Evolutionary conservation across 2,888 invertebrate genomes (phyloP).

Genomic region (Orthosia cruda): DNA sequence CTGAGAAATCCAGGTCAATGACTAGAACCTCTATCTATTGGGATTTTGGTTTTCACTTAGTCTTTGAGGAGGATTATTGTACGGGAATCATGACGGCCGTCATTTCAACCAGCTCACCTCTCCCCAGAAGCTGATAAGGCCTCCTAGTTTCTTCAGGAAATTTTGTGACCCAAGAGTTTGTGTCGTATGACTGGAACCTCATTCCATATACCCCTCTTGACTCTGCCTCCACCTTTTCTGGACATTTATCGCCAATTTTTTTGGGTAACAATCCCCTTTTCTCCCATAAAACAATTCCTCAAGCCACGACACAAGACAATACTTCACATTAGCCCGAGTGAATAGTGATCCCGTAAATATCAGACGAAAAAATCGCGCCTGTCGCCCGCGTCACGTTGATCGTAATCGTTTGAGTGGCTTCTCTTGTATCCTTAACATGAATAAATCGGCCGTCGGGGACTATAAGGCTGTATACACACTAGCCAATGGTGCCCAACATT

Average conservation of each 20-base stretch:
- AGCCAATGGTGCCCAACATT: neutral
- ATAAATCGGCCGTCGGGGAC: conserved; percentile 72
- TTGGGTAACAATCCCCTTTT: neutral
- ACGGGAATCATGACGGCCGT: no score
- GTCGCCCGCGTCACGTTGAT: conserved; percentile 54
- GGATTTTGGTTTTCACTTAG: no score
- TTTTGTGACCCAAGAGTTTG: no score
- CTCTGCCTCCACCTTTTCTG: neutral
- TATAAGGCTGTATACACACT: conserved; percentile 45
- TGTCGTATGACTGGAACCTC: no score
- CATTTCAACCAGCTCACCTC: no score
- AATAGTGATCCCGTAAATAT: conserved; percentile 42
- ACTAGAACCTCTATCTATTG: neutral
- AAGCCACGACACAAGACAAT: conserved; percentile 10
- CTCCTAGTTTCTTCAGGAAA: no score
- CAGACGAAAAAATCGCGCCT: conserved; percentile 56
- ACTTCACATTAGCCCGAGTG: conserved; percentile 31
- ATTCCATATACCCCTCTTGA: neutral
- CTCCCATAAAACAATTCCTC: conserved; percentile 18
- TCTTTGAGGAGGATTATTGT: no score
- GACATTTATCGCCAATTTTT: neutral
- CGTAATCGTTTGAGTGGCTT: conserved; percentile 76
- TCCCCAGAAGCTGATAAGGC: no score
- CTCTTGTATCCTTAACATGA: conserved; percentile 76
- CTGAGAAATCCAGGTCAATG: neutral